phyloP scores from a whole-genome alignment of 2,888 invertebrate species.

The Herminia tarsipennalis region DNA sequence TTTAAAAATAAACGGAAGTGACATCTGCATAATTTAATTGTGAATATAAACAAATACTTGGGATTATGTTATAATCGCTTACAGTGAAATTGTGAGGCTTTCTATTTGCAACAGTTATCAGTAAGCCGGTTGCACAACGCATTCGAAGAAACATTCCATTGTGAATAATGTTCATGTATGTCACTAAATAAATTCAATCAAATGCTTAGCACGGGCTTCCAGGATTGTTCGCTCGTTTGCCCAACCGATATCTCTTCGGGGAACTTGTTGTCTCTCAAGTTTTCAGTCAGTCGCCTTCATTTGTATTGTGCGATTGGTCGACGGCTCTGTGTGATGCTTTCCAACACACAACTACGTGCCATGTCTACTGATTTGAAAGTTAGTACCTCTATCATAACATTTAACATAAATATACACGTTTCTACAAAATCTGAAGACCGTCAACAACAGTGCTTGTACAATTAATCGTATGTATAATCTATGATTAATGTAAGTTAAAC shows the following conservation, averaged over 20 bases:
- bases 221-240: slow-evolving; percentile 59
- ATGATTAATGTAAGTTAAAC: slow-evolving; percentile 54
- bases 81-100: slow-evolving; percentile 38
- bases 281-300: slow-evolving; percentile 55
- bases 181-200: slow-evolving; percentile 67
- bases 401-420: slow-evolving; percentile 35
- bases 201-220: slow-evolving; percentile 77
- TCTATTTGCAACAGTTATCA: slow-evolving; percentile 53
- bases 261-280: slow-evolving; percentile 47
- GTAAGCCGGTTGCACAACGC: slow-evolving; percentile 63
- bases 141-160: slow-evolving; percentile 66
- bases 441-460: slow-evolving; percentile 21
- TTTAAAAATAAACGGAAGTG: not conserved
- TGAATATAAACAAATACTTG: not conserved
- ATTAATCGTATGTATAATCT: slow-evolving; percentile 34
- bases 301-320: slow-evolving; percentile 44
- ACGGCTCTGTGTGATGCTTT: slow-evolving; percentile 29
- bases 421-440: slow-evolving; percentile 20
- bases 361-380: slow-evolving; percentile 51
- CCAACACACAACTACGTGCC: slow-evolving; percentile 32
- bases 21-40: not conserved
- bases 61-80: slow-evolving; percentile 24
- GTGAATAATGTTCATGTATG: slow-evolving; percentile 55
- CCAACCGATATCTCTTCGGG: slow-evolving; percentile 55
- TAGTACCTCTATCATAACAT: slow-evolving; percentile 44